These are phyloP conservation scores for Paradisaea rubra DNA, from an alignment of 2,113 vertebrate species.

Conservation along the genomic window DNA sequence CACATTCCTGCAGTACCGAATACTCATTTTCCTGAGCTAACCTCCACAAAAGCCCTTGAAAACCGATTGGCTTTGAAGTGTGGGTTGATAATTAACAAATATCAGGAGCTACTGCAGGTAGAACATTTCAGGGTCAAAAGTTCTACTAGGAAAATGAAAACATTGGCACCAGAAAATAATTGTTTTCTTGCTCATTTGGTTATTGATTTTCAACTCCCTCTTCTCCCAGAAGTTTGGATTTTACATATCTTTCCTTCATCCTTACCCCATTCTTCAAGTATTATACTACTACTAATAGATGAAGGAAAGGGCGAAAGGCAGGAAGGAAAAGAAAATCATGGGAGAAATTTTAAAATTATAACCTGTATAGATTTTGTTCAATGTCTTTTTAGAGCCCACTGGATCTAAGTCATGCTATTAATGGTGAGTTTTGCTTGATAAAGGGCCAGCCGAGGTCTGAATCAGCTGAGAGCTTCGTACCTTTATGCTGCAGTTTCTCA, in stretches of 20 bases:
- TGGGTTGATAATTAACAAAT: slow-evolving; percentile 57
- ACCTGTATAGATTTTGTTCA: neutral
- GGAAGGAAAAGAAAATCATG: neutral
- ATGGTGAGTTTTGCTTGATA: neutral
- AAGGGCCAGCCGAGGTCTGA: neutral
- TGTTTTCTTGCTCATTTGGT: slow-evolving; percentile 47
- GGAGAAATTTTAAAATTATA: neutral
- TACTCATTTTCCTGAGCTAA: slow-evolving; percentile 51
- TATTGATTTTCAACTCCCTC: slow-evolving; percentile 1
- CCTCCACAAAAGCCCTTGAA: slow-evolving; percentile 48
- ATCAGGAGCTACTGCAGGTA: slow-evolving; percentile 39
- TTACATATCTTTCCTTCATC: neutral
- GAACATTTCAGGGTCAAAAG: slow-evolving; percentile 56
- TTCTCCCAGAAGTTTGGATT: neutral
- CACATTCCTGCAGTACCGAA: neutral
- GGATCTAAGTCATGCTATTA: neutral
- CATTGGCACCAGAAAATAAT: slow-evolving; percentile 30
- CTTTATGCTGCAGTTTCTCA: fast-evolving
- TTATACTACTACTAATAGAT: neutral
- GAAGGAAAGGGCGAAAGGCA: neutral
- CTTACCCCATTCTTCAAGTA: neutral
- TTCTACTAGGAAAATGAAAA: slow-evolving; percentile 45
- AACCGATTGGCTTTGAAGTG: slow-evolving; percentile 44
- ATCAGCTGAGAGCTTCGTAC: neutral
- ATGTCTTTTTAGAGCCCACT: neutral